Evolutionary conservation across 2,113 vertebrate genomes (phyloP), one percentile per base, ranked within the genome.

Genomic region (Centropristis striata): DNA sequence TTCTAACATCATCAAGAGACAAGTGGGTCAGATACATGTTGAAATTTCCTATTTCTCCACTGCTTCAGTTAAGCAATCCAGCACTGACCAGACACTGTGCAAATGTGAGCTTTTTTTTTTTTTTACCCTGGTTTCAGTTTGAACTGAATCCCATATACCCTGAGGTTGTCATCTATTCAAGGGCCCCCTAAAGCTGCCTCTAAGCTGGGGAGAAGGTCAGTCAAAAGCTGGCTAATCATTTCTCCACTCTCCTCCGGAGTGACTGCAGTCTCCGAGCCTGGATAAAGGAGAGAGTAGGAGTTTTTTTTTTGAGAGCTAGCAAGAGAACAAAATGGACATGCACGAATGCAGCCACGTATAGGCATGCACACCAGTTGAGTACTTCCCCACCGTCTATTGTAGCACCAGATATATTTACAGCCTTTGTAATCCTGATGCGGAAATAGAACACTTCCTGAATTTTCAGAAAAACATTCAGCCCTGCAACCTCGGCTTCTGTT

Each of bases 181-280:
- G 36, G 11, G 18, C 14, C 37, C 58, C 75, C 44, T 51, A 71
- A 88, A 84, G 78, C 64, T 1, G n/a, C 60, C 63, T 78, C 71
- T 54, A 54, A 87, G 75, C 71, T 51, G 39, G 32, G 41, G 72
- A 83, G 70, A 84, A 69, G 75, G 86, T 81, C 67, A 73, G 78
- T 80, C 47, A 76, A 74, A 84, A 75, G 68, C 72, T 84, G 75
- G 83, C 70, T 78, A 85, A 81, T 88, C 81, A 79, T 83, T 78
- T 72, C 79, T 83, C 14, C 69, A 46, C 63, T 68, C 60, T 59
- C 27, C 76, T 69, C 55, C 51, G 76, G 54, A 84, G 73, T 49
- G 75, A 86, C 71, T 61, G 73, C 58, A 55, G 57, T 61, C 63
- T 77, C 39, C 55, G 53, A 42, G 65, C 54, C 75, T 60, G 68